These are phyloP conservation scores for Lypha dubia DNA, from an alignment of 2,888 invertebrate genomes.

Conservation along the genomic window DNA sequence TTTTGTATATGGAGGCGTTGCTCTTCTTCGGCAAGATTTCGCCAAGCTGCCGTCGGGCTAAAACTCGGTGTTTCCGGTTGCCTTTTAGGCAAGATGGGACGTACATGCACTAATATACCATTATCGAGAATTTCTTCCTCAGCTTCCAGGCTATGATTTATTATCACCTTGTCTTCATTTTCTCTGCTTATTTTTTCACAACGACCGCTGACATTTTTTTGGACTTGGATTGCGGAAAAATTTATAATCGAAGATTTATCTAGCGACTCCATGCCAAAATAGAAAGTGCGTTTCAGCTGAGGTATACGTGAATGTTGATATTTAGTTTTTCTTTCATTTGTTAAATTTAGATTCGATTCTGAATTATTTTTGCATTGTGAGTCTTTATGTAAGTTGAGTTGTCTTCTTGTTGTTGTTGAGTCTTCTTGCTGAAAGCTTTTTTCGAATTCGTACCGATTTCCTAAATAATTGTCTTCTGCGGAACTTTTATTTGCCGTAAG, in stretches of 20 bases:
- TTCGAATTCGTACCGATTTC: background rate
- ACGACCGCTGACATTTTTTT: background rate
- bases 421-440: background rate
- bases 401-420: no score
- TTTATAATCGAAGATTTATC: background rate
- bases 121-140: conserved; percentile 83
- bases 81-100: conserved; percentile 91
- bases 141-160: conserved; percentile 9
- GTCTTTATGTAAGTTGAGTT: background rate
- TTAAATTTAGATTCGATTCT: background rate
- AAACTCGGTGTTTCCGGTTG: conserved; percentile 90
- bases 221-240: background rate
- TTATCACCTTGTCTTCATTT: background rate
- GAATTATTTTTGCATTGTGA: background rate
- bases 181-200: background rate
- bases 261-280: conserved; percentile 88
- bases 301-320: conserved; percentile 73
- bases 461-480: background rate
- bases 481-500: background rate
- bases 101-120: conserved; percentile 89
- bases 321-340: conserved; percentile 11
- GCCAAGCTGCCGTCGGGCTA: conserved; percentile 93
- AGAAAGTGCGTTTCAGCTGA: conserved; percentile 86
- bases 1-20: conserved; percentile 73
- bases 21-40: conserved; percentile 84